Percentiles rank a stretch among this genome's conserved stretches.
phyloP scores from a whole-genome alignment of 2,888 invertebrate genomes.

The Napeogenes sylphis region DNA sequence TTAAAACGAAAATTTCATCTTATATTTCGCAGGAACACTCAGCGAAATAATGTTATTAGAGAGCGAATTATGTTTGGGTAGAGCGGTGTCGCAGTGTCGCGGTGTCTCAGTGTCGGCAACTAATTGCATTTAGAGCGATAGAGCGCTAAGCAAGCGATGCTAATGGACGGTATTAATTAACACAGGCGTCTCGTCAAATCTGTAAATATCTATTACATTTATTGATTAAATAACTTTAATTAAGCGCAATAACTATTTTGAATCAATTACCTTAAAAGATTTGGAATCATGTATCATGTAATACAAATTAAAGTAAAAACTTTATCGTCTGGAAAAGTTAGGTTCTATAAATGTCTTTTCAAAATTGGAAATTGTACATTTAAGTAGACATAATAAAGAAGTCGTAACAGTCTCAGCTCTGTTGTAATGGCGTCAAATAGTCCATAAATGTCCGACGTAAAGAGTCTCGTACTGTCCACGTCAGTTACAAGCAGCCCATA shows the following conservation, averaged over 20 bases:
- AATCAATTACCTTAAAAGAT: too few relatives aligned
- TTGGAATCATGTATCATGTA: too few relatives aligned
- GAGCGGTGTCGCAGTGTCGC: slow-evolving; percentile 59
- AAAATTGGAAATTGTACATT: slow-evolving; percentile 32
- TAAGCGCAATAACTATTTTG: too few relatives aligned
- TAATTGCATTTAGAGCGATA: slow-evolving; percentile 71
- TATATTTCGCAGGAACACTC: slow-evolving; percentile 55
- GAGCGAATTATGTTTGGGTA: slow-evolving; percentile 69
- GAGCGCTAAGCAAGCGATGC: slow-evolving; percentile 67
- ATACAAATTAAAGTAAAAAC: too few relatives aligned
- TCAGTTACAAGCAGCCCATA: too few relatives aligned
- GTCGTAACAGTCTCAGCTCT: slow-evolving; percentile 36
- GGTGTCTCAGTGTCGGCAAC: slow-evolving; percentile 56
- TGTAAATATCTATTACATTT: slow-evolving; percentile 53
- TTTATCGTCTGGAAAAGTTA: too few relatives aligned
- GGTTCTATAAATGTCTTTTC: slow-evolving; percentile 17
- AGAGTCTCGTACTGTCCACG: slow-evolving; percentile 49
- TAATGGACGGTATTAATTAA: slow-evolving; percentile 76
- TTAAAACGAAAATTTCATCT: slow-evolving; percentile 6
- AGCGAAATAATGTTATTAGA: slow-evolving; percentile 62
- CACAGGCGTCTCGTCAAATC: slow-evolving; percentile 68
- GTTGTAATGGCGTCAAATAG: slow-evolving; percentile 51
- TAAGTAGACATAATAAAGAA: slow-evolving; percentile 39
- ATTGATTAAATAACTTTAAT: slow-evolving; percentile 9
- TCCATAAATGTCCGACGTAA: slow-evolving; percentile 59